Conservation (phyloP, 2,888 invertebrate species). For the Ganaspis brasiliensis region DNA sequence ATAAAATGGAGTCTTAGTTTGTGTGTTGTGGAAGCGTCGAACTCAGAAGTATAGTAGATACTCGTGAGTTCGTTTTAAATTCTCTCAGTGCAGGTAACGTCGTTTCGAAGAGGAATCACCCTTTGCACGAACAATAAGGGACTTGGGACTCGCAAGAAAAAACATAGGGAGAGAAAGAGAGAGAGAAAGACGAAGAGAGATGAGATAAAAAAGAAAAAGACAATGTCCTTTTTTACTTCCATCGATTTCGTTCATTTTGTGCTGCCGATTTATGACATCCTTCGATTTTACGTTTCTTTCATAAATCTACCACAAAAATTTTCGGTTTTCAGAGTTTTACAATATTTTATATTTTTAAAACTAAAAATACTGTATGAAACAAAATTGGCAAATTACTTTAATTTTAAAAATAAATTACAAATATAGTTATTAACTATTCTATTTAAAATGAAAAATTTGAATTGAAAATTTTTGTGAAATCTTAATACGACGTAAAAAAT, state of each 20-base stretch:
- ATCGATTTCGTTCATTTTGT: constrained; percentile 58
- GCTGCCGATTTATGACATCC: constrained; percentile 47
- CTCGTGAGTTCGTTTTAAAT: constrained; percentile 74
- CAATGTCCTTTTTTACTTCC: constrained; percentile 21
- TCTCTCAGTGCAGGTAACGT: constrained; percentile 68
- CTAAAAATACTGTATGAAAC: neutral
- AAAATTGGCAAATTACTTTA: too few relatives aligned
- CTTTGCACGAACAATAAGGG: constrained; percentile 70
- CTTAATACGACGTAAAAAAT: neutral
- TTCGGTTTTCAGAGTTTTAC: neutral
- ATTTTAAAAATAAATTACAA: too few relatives aligned
- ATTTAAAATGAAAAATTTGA: too few relatives aligned
- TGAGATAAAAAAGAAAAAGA: constrained; percentile 42
- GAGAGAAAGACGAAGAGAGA: constrained; percentile 46
- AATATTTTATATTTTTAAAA: neutral
- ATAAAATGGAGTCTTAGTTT: constrained; percentile 23
- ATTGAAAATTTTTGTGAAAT: too few relatives aligned
- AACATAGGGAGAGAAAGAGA: constrained; percentile 37
- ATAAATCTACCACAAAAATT: constrained; percentile 15
- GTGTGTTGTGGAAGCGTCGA: constrained; percentile 32
- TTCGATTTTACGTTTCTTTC: neutral
- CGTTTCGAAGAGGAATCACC: constrained; percentile 72
- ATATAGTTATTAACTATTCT: too few relatives aligned
- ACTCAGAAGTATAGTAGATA: constrained; percentile 54
- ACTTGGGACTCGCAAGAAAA: constrained; percentile 42